A percentile compares a stretch with the other conserved stretches of the same genome.
These are phyloP conservation scores for Empidonax alnorum DNA, from an alignment of 2,113 vertebrate genomes.

Conservation along the genomic window DNA sequence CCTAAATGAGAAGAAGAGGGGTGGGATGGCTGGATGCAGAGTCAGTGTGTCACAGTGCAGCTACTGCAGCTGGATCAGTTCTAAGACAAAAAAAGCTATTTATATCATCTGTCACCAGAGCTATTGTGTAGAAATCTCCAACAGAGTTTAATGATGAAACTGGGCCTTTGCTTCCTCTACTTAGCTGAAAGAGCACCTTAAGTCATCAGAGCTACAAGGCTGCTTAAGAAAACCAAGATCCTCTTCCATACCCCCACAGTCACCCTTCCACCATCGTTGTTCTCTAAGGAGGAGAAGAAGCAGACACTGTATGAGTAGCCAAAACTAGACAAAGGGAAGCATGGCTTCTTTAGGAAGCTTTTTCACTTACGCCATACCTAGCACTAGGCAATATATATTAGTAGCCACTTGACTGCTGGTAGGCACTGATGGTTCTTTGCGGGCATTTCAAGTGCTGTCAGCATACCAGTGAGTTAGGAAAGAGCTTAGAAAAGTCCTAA, in stretches of 20 bases:
- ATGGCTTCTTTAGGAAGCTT: background rate
- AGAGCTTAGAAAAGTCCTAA: background rate
- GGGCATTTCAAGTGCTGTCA: background rate
- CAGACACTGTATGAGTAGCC: background rate
- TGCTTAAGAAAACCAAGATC: background rate
- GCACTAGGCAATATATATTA: background rate
- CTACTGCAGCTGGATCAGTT: slow-evolving; percentile 53
- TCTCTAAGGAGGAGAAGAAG: background rate
- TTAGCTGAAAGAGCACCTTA: background rate
- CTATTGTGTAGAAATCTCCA: slow-evolving; percentile 25
- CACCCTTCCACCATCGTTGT: accelerated
- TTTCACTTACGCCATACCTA: background rate
- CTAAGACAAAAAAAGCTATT: slow-evolving; percentile 56
- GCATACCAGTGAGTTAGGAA: background rate
- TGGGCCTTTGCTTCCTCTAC: background rate
- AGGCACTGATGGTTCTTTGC: background rate
- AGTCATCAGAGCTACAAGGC: background rate
- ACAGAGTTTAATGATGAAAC: background rate
- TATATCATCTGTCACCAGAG: background rate
- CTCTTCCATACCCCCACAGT: background rate
- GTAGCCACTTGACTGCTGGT: background rate
- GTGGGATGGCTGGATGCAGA: background rate
- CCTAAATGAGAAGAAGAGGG: background rate
- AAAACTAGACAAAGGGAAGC: background rate
- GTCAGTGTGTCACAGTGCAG: background rate